These are phyloP conservation scores for Brotula barbata DNA, from an alignment of 2,797 vertebrate genomes.

Conservation along the genomic window DNA sequence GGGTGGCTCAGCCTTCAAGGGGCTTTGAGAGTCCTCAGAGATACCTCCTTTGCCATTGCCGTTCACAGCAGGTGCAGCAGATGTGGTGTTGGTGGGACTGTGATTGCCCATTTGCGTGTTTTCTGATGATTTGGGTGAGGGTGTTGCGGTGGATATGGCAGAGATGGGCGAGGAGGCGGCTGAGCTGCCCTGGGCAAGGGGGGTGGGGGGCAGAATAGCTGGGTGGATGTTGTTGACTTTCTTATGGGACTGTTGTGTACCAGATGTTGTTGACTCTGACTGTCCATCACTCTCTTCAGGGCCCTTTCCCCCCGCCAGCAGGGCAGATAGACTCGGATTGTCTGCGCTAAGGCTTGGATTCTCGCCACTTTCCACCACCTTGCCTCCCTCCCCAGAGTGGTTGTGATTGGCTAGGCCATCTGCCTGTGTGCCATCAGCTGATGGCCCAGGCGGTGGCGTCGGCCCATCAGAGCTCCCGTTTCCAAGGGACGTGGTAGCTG, in stretches of 20 bases:
- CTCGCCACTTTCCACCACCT: conserved; percentile 76
- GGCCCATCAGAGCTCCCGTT: conserved; percentile 85
- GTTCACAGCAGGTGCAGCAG: conserved; percentile 77
- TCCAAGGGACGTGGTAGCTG: conserved; percentile 82
- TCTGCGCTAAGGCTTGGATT: conserved; percentile 94
- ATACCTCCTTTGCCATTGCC: conserved; percentile 83
- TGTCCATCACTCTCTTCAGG: conserved; percentile 84
- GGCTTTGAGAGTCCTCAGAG: conserved; percentile 95
- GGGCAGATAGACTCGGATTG: conserved; percentile 97
- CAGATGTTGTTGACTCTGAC: conserved; percentile 73
- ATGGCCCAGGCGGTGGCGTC: conserved; percentile 63
- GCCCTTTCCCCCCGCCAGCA: conserved; percentile 91
- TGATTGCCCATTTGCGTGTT: conserved; percentile 87
- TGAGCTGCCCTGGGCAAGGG: conserved; percentile 87
- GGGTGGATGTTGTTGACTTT: conserved; percentile 95
- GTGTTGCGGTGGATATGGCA: conserved; percentile 95
- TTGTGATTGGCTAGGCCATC: conserved; percentile 93
- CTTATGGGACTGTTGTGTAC: conserved; percentile 77
- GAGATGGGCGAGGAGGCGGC: conserved; percentile 94
- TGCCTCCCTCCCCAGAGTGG: conserved; percentile 81
- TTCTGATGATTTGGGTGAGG: conserved; percentile 93
- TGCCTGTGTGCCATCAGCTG: conserved; percentile 82
- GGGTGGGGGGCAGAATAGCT: conserved; percentile 81
- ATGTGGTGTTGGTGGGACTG: conserved; percentile 80
- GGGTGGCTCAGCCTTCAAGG: conserved; percentile 89